Base-by-base conservation (phyloP, 64 coral and sea anemone species). In the Platygyra sinensis region DNA sequence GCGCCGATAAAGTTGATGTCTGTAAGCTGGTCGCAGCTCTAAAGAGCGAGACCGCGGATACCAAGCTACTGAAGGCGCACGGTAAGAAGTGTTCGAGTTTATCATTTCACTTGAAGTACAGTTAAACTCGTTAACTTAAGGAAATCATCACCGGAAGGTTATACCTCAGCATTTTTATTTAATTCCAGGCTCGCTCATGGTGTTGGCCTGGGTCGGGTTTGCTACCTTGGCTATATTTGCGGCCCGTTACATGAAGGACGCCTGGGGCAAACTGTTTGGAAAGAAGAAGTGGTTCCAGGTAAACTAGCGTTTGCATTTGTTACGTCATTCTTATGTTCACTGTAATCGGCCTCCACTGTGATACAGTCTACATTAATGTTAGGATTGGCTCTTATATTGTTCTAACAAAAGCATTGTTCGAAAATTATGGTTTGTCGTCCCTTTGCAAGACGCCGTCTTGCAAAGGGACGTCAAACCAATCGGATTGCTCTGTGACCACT, bases 271-370 rank as follows among this genome's bases (percentile, higher is more conserved):
- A 46, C 17, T 93, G 52, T 93, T 50, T 31, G 85, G 80, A 33
- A 80, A 73, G 28, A 87, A 93, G 10, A 64, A 72, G 12, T 93
- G 91, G 91, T 93, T 93, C 87, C 83, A 80, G 85, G 91, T 93
- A 24, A 25, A 71, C 74, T 39, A 16, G 30, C 20, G 3, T 80
- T 80, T 16, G 33, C 24, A 42, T 46, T 27, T 39, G 52, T 14
- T 38, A 39, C 24, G 12, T 32, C 13, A 50, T 19, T 33, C 20
- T 31, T 31, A 77, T 62, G 20, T 5, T 18, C 60, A 62, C 60
- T 62, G 60, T 19, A 62, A 62, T n/a, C n/a, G n/a, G n/a, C 20
- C 11, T 18, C 60, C 60, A 62, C 13, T 4, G 3, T 62, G 15
- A 15, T 13, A 77, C 32, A 46, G 42, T 46, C 42, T 46, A 46